These are phyloP conservation scores for Astur gentilis DNA, from an alignment of 2,113 vertebrate species.

Conservation along the genomic window DNA sequence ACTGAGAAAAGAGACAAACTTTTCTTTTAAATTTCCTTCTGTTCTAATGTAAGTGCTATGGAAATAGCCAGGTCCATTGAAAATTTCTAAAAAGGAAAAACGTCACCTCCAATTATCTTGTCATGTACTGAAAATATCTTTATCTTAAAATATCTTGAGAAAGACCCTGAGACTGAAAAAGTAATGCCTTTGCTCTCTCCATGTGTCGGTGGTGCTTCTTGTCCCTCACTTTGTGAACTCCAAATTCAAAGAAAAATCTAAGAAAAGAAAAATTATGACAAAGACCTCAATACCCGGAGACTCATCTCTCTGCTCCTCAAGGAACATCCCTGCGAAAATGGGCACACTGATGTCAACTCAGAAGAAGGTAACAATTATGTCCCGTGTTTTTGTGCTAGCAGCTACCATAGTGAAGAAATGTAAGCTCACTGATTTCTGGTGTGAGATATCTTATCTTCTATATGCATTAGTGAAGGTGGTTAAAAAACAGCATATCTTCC, in stretches of 20 bases:
- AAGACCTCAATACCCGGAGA: not conserved
- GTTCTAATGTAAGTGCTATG: not conserved
- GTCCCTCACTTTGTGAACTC: not conserved
- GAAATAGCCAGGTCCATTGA: not conserved
- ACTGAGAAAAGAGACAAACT: not conserved
- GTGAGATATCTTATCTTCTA: conserved; percentile 8
- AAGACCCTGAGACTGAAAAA: not conserved
- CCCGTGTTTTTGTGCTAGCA: not conserved
- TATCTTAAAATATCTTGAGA: conserved; percentile 32
- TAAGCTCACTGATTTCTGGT: not conserved
- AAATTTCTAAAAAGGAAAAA: conserved; percentile 14
- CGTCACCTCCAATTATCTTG: not conserved
- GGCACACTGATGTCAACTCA: not conserved
- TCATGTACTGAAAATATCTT: not conserved
- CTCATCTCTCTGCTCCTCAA: not conserved
- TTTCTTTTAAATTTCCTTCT: not conserved
- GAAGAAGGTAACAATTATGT: not conserved
- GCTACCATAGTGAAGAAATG: not conserved
- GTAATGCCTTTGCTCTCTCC: not conserved
- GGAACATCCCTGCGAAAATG: not conserved
- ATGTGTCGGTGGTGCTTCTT: not conserved
- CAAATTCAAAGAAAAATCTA: conserved; percentile 4
- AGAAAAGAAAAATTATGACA: not conserved
- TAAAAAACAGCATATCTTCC: not conserved
- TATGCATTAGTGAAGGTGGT: not conserved